phyloP scores from a whole-genome alignment of 2,797 vertebrate species.

The Anguilla pacifica region DNA sequence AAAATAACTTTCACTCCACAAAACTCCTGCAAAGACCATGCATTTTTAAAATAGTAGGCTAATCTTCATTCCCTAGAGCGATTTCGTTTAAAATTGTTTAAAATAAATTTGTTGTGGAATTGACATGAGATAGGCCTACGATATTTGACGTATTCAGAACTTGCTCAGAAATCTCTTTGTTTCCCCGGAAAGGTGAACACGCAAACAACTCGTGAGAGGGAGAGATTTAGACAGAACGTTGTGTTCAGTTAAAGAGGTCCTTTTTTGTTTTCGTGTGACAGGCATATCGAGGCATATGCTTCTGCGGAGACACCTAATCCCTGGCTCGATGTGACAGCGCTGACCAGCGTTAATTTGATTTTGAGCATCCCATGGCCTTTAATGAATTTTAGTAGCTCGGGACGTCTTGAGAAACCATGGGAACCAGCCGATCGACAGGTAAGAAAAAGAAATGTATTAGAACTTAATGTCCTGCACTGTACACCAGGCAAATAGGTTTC shows the following conservation, averaged over 20 bases:
- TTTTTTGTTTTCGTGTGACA: slow-evolving; percentile 29
- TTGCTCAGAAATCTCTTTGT: neutral
- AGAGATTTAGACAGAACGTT: slow-evolving; percentile 3
- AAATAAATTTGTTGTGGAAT: neutral
- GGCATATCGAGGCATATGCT: slow-evolving; percentile 19
- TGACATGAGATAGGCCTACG: neutral
- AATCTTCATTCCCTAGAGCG: neutral
- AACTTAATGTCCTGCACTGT: neutral
- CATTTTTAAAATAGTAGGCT: neutral
- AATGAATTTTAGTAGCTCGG: slow-evolving; percentile 22
- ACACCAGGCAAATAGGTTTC: neutral
- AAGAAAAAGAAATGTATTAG: neutral
- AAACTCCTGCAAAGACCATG: neutral
- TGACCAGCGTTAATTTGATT: slow-evolving; percentile 35
- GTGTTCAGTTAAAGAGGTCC: neutral
- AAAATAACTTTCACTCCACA: neutral
- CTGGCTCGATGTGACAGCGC: slow-evolving; percentile 14
- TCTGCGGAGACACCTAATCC: slow-evolving; percentile 29
- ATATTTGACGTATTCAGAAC: neutral
- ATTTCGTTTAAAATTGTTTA: neutral
- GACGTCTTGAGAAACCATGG: slow-evolving; percentile 34
- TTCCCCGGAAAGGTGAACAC: neutral
- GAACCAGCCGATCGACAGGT: slow-evolving; percentile 19
- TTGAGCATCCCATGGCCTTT: slow-evolving; percentile 30
- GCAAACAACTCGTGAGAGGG: neutral